Evolutionary conservation across 2,797 vertebrate species (phyloP).

Genomic region (Calcarius lapponicus): DNA sequence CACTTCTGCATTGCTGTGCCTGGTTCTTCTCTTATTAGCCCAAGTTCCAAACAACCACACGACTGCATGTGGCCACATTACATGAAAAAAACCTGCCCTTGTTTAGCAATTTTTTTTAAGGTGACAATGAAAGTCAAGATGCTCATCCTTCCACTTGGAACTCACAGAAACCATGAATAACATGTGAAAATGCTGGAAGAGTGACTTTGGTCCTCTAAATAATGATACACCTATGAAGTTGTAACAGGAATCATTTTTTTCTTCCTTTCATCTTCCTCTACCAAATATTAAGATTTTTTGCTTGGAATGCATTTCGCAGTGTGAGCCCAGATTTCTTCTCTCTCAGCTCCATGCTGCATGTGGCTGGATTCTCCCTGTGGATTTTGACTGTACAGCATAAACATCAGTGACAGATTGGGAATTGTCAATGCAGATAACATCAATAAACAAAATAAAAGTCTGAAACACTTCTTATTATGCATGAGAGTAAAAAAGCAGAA

Average conservation of each 20-base stretch:
- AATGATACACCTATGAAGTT: conserved; percentile 25
- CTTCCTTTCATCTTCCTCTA: conserved; percentile 33
- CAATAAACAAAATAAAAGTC: conserved; percentile 54
- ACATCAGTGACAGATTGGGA: conserved; percentile 76
- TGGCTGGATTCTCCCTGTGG: conserved; percentile 55
- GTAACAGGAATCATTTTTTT: conserved; percentile 1
- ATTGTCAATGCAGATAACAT: conserved; percentile 65
- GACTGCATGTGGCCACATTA: not conserved
- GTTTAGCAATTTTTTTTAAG: not conserved
- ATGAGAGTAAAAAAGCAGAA: conserved; percentile 77
- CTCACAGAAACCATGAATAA: not conserved
- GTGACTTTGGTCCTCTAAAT: conserved; percentile 1
- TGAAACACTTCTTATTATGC: conserved; percentile 72
- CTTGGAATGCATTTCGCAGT: conserved; percentile 18
- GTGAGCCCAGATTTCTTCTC: conserved; percentile 56
- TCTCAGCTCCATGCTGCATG: conserved; percentile 47
- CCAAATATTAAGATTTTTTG: conserved; percentile 40
- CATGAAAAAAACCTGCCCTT: not conserved
- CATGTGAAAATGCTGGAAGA: not conserved
- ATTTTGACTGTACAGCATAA: conserved; percentile 68
- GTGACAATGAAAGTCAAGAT: not conserved
- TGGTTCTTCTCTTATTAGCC: not conserved
- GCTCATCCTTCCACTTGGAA: conserved; percentile 8
- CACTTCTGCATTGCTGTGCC: not conserved
- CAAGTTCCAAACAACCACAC: not conserved